Evolutionary conservation across 2,113 vertebrate genomes (phyloP).

Genomic region (Alethe castanea): DNA sequence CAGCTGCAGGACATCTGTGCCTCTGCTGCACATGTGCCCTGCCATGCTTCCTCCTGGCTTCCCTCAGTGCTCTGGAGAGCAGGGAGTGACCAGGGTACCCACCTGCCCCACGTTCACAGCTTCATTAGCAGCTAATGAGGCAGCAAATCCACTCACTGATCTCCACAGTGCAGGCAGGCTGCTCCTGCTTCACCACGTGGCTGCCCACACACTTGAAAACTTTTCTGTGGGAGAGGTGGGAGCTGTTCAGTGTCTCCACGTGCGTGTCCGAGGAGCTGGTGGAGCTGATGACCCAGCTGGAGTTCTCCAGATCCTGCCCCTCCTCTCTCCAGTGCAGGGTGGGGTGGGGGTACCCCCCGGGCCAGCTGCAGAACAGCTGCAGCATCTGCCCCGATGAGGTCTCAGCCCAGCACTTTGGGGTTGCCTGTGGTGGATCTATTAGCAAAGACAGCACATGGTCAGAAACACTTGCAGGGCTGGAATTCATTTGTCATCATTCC

Average conservation of each 20-base stretch:
- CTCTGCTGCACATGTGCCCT: background rate
- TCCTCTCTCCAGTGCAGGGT: conserved; percentile 77
- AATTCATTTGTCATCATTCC: background rate
- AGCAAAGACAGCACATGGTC: background rate
- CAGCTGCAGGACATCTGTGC: background rate
- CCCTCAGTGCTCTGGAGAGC: background rate
- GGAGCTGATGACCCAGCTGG: conserved; percentile 37
- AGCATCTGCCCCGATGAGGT: background rate
- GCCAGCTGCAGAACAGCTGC: conserved; percentile 84
- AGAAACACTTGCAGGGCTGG: background rate
- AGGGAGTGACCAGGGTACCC: background rate
- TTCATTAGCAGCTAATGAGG: background rate
- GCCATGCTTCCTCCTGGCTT: background rate
- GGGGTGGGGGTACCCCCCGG: conserved; percentile 80
- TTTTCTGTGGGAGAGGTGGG: conserved; percentile 68
- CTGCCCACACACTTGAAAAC: conserved; percentile 76
- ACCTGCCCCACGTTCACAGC: background rate
- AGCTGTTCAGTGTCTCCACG: conserved; percentile 73
- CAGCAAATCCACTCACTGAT: conserved; percentile 79
- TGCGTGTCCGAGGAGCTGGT: conserved; percentile 32
- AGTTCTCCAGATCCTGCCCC: conserved; percentile 43
- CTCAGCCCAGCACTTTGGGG: conserved; percentile 76
- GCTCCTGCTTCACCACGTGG: conserved; percentile 40
- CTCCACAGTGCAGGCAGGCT: conserved; percentile 72
- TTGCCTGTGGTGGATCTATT: conserved; percentile 73